Base-by-base conservation (phyloP, 2,113 vertebrate species). In the Ellobius talpinus region DNA sequence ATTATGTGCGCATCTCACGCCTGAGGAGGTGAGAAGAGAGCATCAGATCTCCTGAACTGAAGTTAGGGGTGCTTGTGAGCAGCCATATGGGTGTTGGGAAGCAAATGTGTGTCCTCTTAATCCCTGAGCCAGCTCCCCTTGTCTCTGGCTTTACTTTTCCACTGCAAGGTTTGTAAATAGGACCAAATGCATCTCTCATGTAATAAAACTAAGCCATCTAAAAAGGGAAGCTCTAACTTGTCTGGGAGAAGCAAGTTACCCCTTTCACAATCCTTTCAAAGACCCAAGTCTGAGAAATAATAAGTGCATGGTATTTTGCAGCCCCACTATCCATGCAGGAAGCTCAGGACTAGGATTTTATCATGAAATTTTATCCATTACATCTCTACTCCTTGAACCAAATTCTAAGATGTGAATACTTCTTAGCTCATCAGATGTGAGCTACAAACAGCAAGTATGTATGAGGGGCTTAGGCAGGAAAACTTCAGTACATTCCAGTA, bases 221-320 rank as follows among this genome's bases (percentile, higher is more conserved):
- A 91, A 96, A 84, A 52, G 50, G 26, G 26, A 47, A 52, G 63
- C 77, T 96, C 52, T 94, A 89, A 79, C 36, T 72, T 89, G 21
- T 84, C 42, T 29, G 74, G 50, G 87, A 95, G 82, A 19, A 94
- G 29, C 58, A 23, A 87, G 65, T 21, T 31, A n/a, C 19, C 63
- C 87, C 70, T 90, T 73, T 68, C 55, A 29, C n/a, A 77, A 86
- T 52, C n/a, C 91, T 95, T 72, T 42, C 42, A 96, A 70, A 65
- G 47, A 42, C 77, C 10, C 50, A 23, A 17, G 47, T 65, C 81
- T 68, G 16, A 88, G 76, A n/a, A 47, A 47, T 8, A 10, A 86
- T 86, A 24, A 85, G 10, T 50, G 52, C 89, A 42, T 3, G 5
- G 65, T 65, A 36, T 36, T 88, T 3, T 74, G n/a, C 16, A 72